A percentile compares a stretch with the other conserved stretches of the same genome.
These are phyloP conservation scores for Dunckerocampus dactyliophorus DNA, from an alignment of 2,113 vertebrate genomes.

Conservation along the genomic window DNA sequence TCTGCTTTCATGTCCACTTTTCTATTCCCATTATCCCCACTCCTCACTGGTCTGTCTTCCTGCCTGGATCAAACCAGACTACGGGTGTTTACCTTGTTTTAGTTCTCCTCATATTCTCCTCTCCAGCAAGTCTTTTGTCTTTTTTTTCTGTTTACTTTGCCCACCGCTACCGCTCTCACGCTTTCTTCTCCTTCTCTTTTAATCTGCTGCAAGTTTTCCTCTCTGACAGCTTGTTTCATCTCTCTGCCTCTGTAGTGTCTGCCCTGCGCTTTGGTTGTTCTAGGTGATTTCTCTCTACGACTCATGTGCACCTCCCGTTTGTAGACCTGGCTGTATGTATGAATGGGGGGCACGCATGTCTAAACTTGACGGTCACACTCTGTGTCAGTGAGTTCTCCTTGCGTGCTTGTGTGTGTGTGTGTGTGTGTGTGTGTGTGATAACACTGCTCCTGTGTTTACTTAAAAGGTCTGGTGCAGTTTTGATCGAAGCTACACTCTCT, in stretches of 20 bases:
- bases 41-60: constrained; percentile 22
- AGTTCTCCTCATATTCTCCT: constrained; percentile 32
- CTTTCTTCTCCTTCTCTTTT: constrained; percentile 37
- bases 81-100: constrained; percentile 34
- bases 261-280: constrained; percentile 24
- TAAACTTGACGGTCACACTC: constrained; percentile 6
- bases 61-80: constrained; percentile 11
- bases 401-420: neutral
- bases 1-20: constrained; percentile 40
- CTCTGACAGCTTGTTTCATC: constrained; percentile 56
- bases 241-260: constrained; percentile 21
- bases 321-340: neutral
- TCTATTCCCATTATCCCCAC: constrained; percentile 41
- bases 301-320: constrained; percentile 1
- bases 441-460: constrained; percentile 39
- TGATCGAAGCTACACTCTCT: constrained; percentile 48
- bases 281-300: constrained; percentile 4
- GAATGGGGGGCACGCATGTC: neutral
- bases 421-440: constrained; percentile 15
- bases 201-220: constrained; percentile 49
- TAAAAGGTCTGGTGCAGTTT: constrained; percentile 51
- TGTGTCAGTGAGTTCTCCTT: constrained; percentile 5
- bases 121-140: constrained; percentile 15
- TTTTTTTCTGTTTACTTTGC: constrained; percentile 30
- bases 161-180: constrained; percentile 11